Evolutionary conservation across 2,113 vertebrate genomes (phyloP), one percentile per base, ranked within the genome.

Genomic region (Sturnus vulgaris): DNA sequence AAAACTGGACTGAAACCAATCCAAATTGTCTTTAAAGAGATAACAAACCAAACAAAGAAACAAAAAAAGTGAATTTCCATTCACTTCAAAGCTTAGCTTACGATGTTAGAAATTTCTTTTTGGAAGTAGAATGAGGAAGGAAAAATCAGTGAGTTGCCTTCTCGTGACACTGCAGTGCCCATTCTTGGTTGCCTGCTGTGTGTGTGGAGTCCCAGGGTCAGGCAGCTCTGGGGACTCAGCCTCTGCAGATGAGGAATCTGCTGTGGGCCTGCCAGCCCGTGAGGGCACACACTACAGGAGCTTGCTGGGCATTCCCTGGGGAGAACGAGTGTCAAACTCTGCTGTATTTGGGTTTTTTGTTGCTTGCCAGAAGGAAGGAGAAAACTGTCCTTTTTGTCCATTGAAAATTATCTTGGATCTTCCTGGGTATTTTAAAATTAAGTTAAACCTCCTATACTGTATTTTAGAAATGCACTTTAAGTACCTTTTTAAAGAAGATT

Each of bases 201-300:
- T 30, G 6, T 2, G 59, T 33, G 80, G 15, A 3, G 72, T 80
- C 93, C 93, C 87, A 72, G 98, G 90, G 98, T 97, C 97, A 63
- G 86, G 5, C 97, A 98, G 96, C 97, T 97, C 97, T 70, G 42
- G 57, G 95, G 94, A 8, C 92, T 40, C 42, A 3, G 50, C 79
- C 27, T 4, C 86, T 30, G 66, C 28, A 30, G 37, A 14, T 1
- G 5, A 15, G 42, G 82, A 33, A 5, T 84, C 44, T 94, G 88
- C 95, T 83, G 70, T 75, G 93, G 98, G 98, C 98, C 97, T 92
- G 95, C 94, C 98, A 99, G 88, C 98, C 98, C 97, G 23, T 9
- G 31, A 17, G 94, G 93, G 91, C 96, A 88, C 19, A 15, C 87
- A 27, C 55, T 3, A 39, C 30, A 27, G 31, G 25, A 57, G 20